A percentile compares a stretch with the other conserved stretches of the same genome.
These are phyloP conservation scores for Petroica traversi DNA, from an alignment of 2,113 vertebrate genomes.

Conservation along the genomic window DNA sequence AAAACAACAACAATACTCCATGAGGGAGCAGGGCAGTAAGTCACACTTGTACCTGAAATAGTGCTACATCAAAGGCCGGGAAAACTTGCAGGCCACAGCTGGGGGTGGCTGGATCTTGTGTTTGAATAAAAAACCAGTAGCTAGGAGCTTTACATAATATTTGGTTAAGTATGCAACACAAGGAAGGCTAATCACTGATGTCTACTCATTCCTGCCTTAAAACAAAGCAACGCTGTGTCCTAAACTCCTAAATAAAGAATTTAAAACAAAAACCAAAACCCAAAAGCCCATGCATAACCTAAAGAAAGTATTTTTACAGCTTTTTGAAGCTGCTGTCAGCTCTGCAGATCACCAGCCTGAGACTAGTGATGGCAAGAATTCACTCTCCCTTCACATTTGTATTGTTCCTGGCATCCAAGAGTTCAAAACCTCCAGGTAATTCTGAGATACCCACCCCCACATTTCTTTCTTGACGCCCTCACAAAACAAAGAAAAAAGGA, in stretches of 20 bases:
- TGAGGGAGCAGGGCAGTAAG: accelerated
- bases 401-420: background rate
- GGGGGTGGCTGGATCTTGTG: background rate
- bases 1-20: background rate
- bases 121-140: background rate
- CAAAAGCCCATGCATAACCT: background rate
- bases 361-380: background rate
- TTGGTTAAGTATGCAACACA: background rate
- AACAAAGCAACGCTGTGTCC: background rate
- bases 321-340: background rate
- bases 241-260: background rate
- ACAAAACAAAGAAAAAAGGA: background rate
- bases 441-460: background rate
- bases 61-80: background rate
- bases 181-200: background rate
- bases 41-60: background rate
- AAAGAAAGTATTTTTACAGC: background rate
- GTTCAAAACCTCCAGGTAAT: background rate
- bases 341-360: background rate
- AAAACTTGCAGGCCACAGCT: background rate
- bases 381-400: accelerated
- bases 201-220: background rate
- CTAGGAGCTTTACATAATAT: background rate
- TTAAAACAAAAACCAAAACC: background rate
- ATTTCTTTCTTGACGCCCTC: background rate